A percentile compares a stretch with the other conserved stretches of the same genome.
phyloP scores from a whole-genome alignment of 2,888 invertebrate species.

The Lithophane socia region DNA sequence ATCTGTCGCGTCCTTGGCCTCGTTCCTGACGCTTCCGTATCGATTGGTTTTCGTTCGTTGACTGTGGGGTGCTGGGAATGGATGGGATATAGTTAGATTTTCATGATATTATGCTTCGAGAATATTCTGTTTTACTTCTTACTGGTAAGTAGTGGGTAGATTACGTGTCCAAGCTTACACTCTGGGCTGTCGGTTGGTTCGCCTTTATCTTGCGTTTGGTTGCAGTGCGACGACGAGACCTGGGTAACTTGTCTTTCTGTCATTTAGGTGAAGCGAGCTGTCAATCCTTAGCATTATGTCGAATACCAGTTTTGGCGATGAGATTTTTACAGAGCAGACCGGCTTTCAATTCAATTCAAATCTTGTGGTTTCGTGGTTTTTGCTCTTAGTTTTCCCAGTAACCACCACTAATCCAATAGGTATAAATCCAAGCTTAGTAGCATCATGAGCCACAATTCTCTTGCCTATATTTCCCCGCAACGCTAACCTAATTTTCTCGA shows the following conservation, averaged over 20 bases:
- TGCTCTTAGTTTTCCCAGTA: not conserved
- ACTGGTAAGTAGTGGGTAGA: not conserved
- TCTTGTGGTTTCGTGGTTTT: not conserved
- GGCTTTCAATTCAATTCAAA: not conserved
- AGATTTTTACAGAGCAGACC: too few relatives aligned
- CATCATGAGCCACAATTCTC: not conserved
- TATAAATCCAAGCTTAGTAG: too few relatives aligned
- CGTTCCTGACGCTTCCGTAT: constrained; percentile 36
- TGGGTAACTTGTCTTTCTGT: not conserved
- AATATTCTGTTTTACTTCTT: not conserved
- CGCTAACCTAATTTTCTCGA: constrained; percentile 17
- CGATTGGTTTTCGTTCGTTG: constrained; percentile 46
- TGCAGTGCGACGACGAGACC: not conserved
- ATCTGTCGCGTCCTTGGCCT: constrained; percentile 46
- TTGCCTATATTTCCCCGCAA: not conserved
- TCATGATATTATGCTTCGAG: not conserved
- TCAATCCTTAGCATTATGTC: not conserved
- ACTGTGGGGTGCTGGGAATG: constrained; percentile 15
- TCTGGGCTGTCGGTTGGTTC: not conserved
- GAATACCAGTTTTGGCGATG: not conserved
- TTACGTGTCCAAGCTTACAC: not conserved
- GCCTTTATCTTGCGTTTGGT: not conserved
- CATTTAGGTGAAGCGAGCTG: not conserved
- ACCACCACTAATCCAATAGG: not conserved
- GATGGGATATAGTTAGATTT: not conserved